Evolutionary conservation across 2,888 invertebrate species (phyloP), one percentile per base, ranked within the genome.

Genomic region (Nasonia oneida): DNA sequence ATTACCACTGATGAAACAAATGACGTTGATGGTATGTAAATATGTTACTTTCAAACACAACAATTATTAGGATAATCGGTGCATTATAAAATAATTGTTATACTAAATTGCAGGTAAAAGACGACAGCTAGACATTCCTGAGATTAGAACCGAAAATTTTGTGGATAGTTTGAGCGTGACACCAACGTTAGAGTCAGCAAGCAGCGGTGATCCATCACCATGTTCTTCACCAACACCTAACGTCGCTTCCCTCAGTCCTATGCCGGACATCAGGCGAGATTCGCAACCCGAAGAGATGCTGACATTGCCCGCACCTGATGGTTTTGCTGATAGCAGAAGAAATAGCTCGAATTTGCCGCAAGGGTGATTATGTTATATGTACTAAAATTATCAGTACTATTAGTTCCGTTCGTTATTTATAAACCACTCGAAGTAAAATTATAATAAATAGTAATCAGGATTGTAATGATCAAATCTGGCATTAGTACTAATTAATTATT

Each of bases 251-350:
- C 94, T 96, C 80, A 96, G 96, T 70, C 96, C 96, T 1, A 94
- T 96, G 92, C 96, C 96, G 12, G 96, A 96, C 90, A 91, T 95
- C 47, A 93, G 95, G 84, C 94, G 96, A 81, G 96, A 96, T 89
- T 96, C 96, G 5, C 94, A 95, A 86, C 94, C 94, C 77, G 95
- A 96, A 71, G 95, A 95, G 84, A 93, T 94, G 87, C 89, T 95
- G 84, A 94, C 95, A 86, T 94, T 97, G 87, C 97, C 97, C 1
- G 97, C 96, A 73, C 98, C 98, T 10, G 95, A 96, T 50, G 97
- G 97, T 90, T 98, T 98, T 93, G 97, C 97, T 3, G 97, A 97
- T 90, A 96, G 97, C 88, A 95, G 97, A 67, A 95, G 97, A 18
- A 93, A 93, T 82, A 93, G 93, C 85, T 92, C 92, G 1, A 92